Evolutionary conservation across 2,888 invertebrate genomes (phyloP), one percentile per base, ranked within the genome.

Genomic region (Macrophya annulata): DNA sequence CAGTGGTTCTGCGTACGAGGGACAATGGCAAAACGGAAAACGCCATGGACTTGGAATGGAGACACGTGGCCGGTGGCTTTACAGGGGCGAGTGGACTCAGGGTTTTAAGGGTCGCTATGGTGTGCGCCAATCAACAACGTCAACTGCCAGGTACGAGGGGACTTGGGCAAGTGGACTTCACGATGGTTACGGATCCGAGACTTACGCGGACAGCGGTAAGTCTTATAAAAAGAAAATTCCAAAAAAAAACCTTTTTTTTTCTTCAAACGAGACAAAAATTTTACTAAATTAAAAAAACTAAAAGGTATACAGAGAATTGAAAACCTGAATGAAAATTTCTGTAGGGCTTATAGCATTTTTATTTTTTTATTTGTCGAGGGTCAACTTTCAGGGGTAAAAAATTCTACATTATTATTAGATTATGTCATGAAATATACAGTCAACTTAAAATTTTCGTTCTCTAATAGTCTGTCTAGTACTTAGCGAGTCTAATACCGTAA

Each of bases 21-120:
- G 99, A 87, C 99, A 99, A 94, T 99, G 99, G 99, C 99, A 99
- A 94, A 99, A 99, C 94, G 99, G 99, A 88, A 99, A 99, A 94
- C 96, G 99, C 84, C 99, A 99, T 94, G 99, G 99, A 12, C 95
- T 99, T 92, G 99, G 99, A 86, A 98, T 99, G 92, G 99, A 99
- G 94, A 97, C 98, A 87, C 96, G 99, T 88, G 99, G 99, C 74
- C 96, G 99, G 85, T 99, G 99, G 98, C 95, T 99, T 89, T 99
- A 99, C 95, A 96, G 98, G 88, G 99, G 99, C 87, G 99, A 99
- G 95, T 99, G 99, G 99, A 99, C 99, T 86, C 98, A 98, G 93
- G 99, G 99, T 72, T 98, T 98, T 95, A 99, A 99, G 94, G 99
- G 99, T 82, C 97, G 99, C 88, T 99, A 99, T 94, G 99, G 99